These are phyloP conservation scores for Diarsia mendica DNA, from an alignment of 2,888 invertebrate species.

Conservation along the genomic window DNA sequence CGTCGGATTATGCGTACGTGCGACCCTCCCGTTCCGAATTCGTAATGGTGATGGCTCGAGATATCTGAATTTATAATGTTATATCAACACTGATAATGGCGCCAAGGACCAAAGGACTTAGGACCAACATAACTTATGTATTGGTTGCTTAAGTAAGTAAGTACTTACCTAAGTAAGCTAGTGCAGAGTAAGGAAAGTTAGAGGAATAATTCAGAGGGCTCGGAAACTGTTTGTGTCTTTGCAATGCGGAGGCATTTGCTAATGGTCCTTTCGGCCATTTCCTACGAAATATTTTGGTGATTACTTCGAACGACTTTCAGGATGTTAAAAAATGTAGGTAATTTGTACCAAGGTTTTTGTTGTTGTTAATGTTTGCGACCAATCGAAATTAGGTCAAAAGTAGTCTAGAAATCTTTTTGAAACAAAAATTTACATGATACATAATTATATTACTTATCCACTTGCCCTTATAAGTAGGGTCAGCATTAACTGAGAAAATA, in stretches of 20 bases:
- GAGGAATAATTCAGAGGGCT: constrained; percentile 47
- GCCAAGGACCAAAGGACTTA: constrained; percentile 33
- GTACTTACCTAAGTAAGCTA: constrained; percentile 35
- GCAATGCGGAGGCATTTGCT: constrained; percentile 52
- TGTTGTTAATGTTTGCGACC: background rate
- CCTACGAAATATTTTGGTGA: constrained; percentile 48
- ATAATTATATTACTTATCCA: background rate
- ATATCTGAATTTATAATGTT: constrained; percentile 83
- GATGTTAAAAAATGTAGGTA: constrained; percentile 19
- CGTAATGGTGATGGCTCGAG: constrained; percentile 81
- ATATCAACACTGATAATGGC: constrained; percentile 72
- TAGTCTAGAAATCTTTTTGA: too few species aligned
- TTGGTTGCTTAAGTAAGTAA: constrained; percentile 40
- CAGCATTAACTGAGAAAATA: background rate
- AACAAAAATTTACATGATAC: too few species aligned
- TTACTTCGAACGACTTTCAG: constrained; percentile 35
- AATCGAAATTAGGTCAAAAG: background rate
- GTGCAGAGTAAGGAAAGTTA: constrained; percentile 34
- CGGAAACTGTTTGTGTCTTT: constrained; percentile 45
- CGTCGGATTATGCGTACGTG: constrained; percentile 84
- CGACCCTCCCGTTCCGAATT: constrained; percentile 78
- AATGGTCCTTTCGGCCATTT: constrained; percentile 36
- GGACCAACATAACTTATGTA: constrained; percentile 59
- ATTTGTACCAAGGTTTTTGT: constrained; percentile 11
- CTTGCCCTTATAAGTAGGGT: background rate